Evolutionary conservation across 2,888 invertebrate genomes (phyloP).

Genomic region (Chymomyza caudatula): DNA sequence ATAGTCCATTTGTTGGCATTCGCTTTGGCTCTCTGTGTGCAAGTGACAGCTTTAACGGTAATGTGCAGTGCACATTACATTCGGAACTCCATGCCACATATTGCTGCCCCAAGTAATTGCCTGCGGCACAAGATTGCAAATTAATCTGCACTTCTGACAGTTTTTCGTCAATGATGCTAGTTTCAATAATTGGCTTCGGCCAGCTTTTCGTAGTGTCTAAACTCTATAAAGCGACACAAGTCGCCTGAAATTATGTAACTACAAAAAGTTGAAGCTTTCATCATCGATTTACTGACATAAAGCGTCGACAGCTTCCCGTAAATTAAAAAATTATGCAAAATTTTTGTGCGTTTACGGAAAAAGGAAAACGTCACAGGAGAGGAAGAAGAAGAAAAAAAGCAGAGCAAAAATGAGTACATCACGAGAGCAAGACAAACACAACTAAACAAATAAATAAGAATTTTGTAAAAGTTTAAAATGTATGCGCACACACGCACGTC

Average conservation of each 20-base stretch:
- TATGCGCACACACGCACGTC: conserved; percentile 63
- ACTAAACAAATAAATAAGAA: conserved; percentile 53
- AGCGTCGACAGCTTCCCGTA: conserved; percentile 12
- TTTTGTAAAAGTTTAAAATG: conserved; percentile 53
- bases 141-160: too few relatives aligned
- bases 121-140: too few relatives aligned
- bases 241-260: too few relatives aligned
- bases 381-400: background rate
- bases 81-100: too few relatives aligned
- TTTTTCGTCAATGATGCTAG: too few relatives aligned
- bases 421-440: conserved; percentile 33
- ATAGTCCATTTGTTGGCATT: too few relatives aligned
- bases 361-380: too few relatives aligned
- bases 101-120: too few relatives aligned
- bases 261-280: background rate
- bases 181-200: too few relatives aligned
- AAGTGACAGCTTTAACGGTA: background rate
- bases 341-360: conserved; percentile 25
- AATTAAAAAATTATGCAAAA: conserved; percentile 62
- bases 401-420: conserved; percentile 1
- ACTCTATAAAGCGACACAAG: too few relatives aligned
- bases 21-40: background rate
- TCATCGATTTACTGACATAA: background rate
- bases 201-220: too few relatives aligned
- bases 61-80: background rate